Percentiles rank a stretch among this genome's conserved stretches.
Conservation (phyloP, 2,113 vertebrate species). For the Carlito syrichta region DNA sequence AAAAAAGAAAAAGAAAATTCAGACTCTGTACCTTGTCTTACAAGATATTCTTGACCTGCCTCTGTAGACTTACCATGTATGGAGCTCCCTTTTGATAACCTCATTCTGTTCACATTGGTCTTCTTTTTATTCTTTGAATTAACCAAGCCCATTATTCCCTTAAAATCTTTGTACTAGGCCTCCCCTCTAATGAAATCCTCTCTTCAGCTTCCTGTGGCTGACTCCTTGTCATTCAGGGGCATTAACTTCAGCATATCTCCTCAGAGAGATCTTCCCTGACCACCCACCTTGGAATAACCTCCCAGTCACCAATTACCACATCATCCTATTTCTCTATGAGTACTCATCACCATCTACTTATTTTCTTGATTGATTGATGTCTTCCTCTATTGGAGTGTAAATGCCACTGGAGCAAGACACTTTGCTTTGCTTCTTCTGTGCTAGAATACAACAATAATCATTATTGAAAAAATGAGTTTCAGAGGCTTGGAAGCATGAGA, state of each 20-base stretch:
- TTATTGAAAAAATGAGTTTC: background rate
- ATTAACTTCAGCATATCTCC: background rate
- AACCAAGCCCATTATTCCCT: background rate
- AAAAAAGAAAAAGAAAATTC: too few relatives aligned
- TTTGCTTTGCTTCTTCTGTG: background rate
- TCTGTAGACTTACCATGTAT: background rate
- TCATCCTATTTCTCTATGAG: background rate
- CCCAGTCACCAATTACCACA: background rate
- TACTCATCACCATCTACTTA: background rate
- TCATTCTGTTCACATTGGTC: background rate
- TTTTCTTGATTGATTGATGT: background rate
- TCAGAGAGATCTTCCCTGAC: background rate
- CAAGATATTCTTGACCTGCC: background rate
- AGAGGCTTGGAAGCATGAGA: background rate
- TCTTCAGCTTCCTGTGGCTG: background rate
- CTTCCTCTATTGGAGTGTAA: background rate
- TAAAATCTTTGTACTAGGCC: background rate
- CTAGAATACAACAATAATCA: background rate
- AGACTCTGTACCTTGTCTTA: background rate
- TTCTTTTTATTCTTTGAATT: conserved; percentile 4
- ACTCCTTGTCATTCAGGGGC: background rate
- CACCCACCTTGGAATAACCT: background rate
- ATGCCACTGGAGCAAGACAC: background rate
- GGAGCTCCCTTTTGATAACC: background rate
- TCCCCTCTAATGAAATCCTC: background rate